Base-by-base conservation (phyloP, 1,140 invertebrate species). In the Trialeurodes vaporariorum region DNA sequence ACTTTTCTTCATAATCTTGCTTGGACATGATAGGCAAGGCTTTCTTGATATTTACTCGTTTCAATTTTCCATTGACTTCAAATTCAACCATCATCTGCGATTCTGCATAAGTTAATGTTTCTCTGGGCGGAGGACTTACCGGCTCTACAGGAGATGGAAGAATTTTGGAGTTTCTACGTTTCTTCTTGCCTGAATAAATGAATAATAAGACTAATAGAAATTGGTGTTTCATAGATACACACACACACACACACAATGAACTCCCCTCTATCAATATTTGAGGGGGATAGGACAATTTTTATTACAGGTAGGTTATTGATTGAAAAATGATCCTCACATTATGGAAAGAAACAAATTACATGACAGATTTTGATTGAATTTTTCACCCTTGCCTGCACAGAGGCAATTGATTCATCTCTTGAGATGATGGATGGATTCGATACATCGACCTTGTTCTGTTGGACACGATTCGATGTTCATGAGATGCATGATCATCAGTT, bases 61-160 rank as follows among this genome's bases (percentile, higher is more conserved):
- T 81, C 60, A 84, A 82, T 75, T 87, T 85, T 17, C 89, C 89
- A 78, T 92, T 88, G 22, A 93, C 79, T 75, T 93, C 90, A 71
- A 93, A 89, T 76, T 93, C 90, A 1, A 94, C 89, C 59, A 91
- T 84, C 79, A 88, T 86, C 74, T 93, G 89, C 21, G 88, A 83
- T 77, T 92, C 89, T 26, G 87, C 87, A 77, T 89, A 91, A 22
- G 86, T 87, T 40, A 91, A 76, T 34, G 83, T 84, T 75, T 86
- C 84, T 70, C 83, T 81, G 2, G 80, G 77, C 26, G 79, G 78
- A 58, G 68, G 40, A 24, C 59, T 40, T 21, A 68, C 49, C 2
- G 69, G 22, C 24, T 67, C 72, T 21, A 59, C 70, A 66, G 34
- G 66, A 60, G 59, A 71, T 2, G 25, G 67, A 58, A 68, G 63